Base-by-base conservation (phyloP, 2,888 invertebrate genomes). In the Phortica magna region DNA sequence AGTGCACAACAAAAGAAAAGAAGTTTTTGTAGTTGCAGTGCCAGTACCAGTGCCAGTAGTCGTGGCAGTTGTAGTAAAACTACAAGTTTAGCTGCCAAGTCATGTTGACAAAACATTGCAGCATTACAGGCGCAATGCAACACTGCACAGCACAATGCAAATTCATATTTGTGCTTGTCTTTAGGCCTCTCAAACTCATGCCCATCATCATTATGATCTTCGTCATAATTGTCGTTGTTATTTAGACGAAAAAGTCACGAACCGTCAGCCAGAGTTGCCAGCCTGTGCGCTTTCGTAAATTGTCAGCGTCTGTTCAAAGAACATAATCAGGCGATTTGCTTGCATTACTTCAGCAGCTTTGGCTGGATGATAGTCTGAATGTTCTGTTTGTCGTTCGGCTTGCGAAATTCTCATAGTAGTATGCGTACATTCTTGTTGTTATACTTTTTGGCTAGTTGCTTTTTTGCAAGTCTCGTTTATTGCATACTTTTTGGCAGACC, bases 301-400 rank as follows among this genome's bases (percentile, higher is more conserved):
- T 70, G 17, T 43, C 43, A 43, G n/a, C 68, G 68, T 68, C 31
- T 68, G 78, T 77, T 80, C 76, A 79, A 78, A 81, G 84, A 81
- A 83, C 80, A 83, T 87, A 87, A 87, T 87, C 87, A 82, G 85
- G 74, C 86, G 83, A 87, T 87, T 87, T 87, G 84, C 84, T 81
- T 82, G 86, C 86, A 86, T 87, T 87, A 81, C 59, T 76, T 65
- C 82, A 80, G 67, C 68, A 19, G 9, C 22, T 22, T 17, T 61
- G 17, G 74, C 74, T 78, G 67, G 78, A 39, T 79, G 74, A 81
- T 75, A 75, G 73, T 57, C 48, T 61, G 74, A 68, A 79, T 81
- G 77, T 77, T 70, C 73, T 76, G 70, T 80, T 65, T 55, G 73
- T 73, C 67, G 77, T 74, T 74, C 48, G 75, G 17, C 74, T 73